Percentiles rank a stretch among this genome's conserved stretches.
Evolutionary conservation across 1,140 invertebrate genomes (phyloP).

Genomic region (Drosophila nebulosa): DNA sequence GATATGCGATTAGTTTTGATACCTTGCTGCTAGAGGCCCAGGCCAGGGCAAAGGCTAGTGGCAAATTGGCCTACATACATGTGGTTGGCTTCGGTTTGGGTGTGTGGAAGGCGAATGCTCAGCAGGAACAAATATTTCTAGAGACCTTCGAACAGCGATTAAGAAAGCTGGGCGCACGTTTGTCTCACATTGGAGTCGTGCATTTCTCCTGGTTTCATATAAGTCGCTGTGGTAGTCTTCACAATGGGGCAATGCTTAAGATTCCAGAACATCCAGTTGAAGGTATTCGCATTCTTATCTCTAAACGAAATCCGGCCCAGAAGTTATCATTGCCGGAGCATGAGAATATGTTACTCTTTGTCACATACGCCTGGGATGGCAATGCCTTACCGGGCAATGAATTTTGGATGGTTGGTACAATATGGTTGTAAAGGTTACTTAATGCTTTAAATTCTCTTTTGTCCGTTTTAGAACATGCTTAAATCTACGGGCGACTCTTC

Average conservation of each 20-base stretch:
- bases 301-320: conserved; percentile 48
- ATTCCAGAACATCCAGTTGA: conserved; percentile 46
- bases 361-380: too few relatives aligned
- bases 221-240: conserved; percentile 34
- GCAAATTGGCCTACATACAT: conserved; percentile 63
- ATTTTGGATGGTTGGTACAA: too few relatives aligned
- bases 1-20: conserved; percentile 73
- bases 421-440: too few relatives aligned
- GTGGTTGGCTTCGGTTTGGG: conserved; percentile 76
- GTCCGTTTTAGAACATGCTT: conserved; percentile 55
- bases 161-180: conserved; percentile 33
- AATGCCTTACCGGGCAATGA: too few relatives aligned
- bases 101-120: conserved; percentile 65
- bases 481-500: conserved; percentile 84
- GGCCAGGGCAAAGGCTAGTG: conserved; percentile 26
- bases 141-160: conserved; percentile 74
- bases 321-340: too few relatives aligned
- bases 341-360: too few relatives aligned
- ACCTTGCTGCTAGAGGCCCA: conserved; percentile 62
- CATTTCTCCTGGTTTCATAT: conserved; percentile 77
- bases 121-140: conserved; percentile 77
- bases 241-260: conserved; percentile 48
- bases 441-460: background rate
- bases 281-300: conserved; percentile 60
- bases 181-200: conserved; percentile 61